Evolutionary conservation across 2,888 invertebrate species (phyloP).

Genomic region (Melanostoma mellinum): DNA sequence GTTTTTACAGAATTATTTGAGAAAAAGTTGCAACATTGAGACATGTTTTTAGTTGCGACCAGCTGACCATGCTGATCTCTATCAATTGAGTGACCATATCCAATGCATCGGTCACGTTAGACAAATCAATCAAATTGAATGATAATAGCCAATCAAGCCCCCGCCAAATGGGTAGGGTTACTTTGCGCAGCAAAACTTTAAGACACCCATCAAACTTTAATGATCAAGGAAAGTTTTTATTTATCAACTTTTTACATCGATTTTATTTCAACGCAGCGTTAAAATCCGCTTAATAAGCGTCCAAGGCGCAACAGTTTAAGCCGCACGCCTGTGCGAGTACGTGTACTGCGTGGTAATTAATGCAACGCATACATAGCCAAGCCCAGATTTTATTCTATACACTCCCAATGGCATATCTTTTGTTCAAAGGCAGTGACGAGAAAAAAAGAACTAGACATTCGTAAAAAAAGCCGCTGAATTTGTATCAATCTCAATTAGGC

Average conservation of each 20-base stretch:
- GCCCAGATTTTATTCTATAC: slow-evolving; percentile 5
- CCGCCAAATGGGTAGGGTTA: slow-evolving; percentile 33
- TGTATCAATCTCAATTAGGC: slow-evolving; percentile 72
- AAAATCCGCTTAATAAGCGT: slow-evolving; percentile 61
- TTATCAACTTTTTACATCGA: slow-evolving; percentile 9
- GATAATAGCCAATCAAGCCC: slow-evolving; percentile 58
- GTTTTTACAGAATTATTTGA: no score
- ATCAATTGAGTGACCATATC: slow-evolving; percentile 49
- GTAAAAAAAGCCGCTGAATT: slow-evolving; percentile 48
- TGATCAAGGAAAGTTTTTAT: slow-evolving; percentile 47
- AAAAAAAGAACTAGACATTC: slow-evolving; percentile 24
- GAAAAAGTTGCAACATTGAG: no score
- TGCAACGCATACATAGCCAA: slow-evolving; percentile 42
- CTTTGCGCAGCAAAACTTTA: slow-evolving; percentile 16
- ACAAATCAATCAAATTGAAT: slow-evolving; percentile 65
- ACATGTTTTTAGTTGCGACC: not conserved
- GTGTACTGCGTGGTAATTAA: slow-evolving; percentile 56
- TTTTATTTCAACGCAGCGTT: slow-evolving; percentile 40
- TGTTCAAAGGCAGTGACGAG: slow-evolving; percentile 11
- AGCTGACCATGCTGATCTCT: slow-evolving; percentile 8
- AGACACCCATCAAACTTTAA: slow-evolving; percentile 38
- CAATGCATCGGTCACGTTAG: slow-evolving; percentile 60
- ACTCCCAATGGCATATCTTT: slow-evolving; percentile 27
- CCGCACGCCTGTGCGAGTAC: slow-evolving; percentile 29
- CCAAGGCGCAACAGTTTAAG: slow-evolving; percentile 46